phyloP scores from a whole-genome alignment of 1,140 invertebrate genomes.

The Colletes gigas region DNA sequence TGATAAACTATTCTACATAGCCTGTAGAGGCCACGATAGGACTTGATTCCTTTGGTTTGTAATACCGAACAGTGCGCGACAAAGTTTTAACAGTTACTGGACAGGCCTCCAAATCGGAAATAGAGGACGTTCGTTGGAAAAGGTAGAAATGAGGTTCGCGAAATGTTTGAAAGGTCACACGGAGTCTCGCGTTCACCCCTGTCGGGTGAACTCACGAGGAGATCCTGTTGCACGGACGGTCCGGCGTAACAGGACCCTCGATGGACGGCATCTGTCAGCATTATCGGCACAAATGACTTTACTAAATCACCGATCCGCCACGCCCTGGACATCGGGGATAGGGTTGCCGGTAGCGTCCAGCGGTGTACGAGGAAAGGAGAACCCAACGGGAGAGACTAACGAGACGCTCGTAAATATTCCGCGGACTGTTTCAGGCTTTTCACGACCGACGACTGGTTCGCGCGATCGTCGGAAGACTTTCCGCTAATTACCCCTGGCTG shows the following conservation, averaged over 20 bases:
- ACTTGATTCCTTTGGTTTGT: no score
- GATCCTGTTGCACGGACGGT: conserved; percentile 51
- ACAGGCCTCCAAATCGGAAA: no score
- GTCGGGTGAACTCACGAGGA: neutral
- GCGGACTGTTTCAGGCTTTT: conserved; percentile 40
- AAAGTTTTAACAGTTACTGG: no score
- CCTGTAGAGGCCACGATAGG: no score
- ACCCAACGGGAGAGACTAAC: conserved; percentile 61
- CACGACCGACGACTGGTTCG: neutral
- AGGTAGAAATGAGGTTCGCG: neutral
- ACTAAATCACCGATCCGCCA: conserved; percentile 79
- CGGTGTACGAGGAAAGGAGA: conserved; percentile 51
- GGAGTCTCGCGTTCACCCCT: conserved; percentile 11
- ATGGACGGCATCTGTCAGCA: conserved; percentile 76
- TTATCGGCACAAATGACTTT: conserved; percentile 80
- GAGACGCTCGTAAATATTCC: conserved; percentile 76
- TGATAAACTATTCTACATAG: no score
- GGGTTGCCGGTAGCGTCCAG: conserved; percentile 77
- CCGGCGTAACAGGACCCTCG: conserved; percentile 64
- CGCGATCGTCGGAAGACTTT: conserved; percentile 32
- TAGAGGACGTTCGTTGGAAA: neutral
- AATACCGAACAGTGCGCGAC: no score
- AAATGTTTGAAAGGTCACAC: neutral
- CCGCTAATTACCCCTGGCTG: conserved; percentile 55
- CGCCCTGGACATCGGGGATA: conserved; percentile 78